phyloP scores from a whole-genome alignment of 1,140 invertebrate genomes.

The Drosophila nikananu region DNA sequence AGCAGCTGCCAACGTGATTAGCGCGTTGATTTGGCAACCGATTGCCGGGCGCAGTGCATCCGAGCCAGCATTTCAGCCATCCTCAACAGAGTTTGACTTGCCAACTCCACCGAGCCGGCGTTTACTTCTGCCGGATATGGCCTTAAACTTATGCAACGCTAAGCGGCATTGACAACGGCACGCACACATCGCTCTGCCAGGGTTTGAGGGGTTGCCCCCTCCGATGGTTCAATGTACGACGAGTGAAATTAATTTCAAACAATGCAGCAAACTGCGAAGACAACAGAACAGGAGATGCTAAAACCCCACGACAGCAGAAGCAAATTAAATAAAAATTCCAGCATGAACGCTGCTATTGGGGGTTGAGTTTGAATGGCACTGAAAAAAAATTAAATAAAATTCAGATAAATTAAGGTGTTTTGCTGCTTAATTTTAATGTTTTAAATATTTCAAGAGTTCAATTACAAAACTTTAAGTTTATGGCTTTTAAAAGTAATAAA shows the following conservation, averaged over 20 bases:
- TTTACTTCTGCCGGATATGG: conserved; percentile 26
- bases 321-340: conserved; percentile 83
- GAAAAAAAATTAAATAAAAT: not conserved
- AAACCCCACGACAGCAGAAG: conserved; percentile 57
- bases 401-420: not conserved
- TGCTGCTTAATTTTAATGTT: not conserved
- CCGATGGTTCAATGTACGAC: conserved; percentile 62
- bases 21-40: conserved; percentile 78
- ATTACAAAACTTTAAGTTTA: not conserved
- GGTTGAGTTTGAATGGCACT: conserved; percentile 15
- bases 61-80: conserved; percentile 13
- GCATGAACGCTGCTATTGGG: conserved; percentile 46
- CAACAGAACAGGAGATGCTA: conserved; percentile 53
- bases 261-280: conserved; percentile 74
- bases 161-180: conserved; percentile 73
- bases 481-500: not conserved
- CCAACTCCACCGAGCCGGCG: conserved; percentile 19
- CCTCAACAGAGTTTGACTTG: conserved; percentile 41
- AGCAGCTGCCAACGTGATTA: conserved; percentile 66
- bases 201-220: too few species aligned
- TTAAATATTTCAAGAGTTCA: not conserved
- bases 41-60: conserved; percentile 40
- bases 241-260: conserved; percentile 83
- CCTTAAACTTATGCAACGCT: conserved; percentile 59
- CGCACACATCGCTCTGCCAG: conserved; percentile 49